Base-by-base conservation (phyloP, 2,113 vertebrate genomes). In the Ciconia maguari region DNA sequence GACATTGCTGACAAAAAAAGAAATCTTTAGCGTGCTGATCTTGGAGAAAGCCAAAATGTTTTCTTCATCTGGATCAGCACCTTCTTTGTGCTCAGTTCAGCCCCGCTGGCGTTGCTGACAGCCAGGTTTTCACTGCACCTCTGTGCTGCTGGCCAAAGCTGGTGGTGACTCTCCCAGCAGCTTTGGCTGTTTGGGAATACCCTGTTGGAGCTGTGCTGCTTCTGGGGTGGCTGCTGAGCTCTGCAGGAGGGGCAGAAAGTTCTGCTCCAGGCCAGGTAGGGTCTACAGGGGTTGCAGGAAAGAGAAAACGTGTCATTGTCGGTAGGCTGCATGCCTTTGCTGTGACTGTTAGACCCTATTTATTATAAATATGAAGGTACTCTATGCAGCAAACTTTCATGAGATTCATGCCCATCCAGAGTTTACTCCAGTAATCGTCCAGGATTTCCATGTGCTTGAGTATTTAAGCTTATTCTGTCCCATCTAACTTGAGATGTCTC, bases 261-360 rank as follows among this genome's bases (percentile, higher is more conserved):
- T 72, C 54, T 62, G 52, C 22, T 57, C 6, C 4, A 6, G 26
- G 38, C 27, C 9, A 26, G 44, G 12, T 29, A 42, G 12, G 27
- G 30, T 72, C 66, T 72, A 7, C 41, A 44, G 44, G 34, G 25
- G 7, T 41, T 76, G 8, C 25, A 66, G 70, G 25, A 38, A 54
- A 48, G 62, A 52, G 12, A 24, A n/a, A 34, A 38, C 2, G 1
- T 0, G 1, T 25, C 4, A 1, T 11, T 58, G 12, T 16, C 48
- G 42, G 49, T 13, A 13, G 44, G 21, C 27, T 52, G 27, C 6
- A 12, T 32, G 7, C 3, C 22, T 62, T 20, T 70, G 36, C 49
- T 44, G 25, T 29, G 46, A 30, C 15, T 8, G 11, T 26, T 27
- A 0, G 14, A 20, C 21, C 0, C 0, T n/a, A 16, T 44, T 52